Percentiles rank a stretch among this genome's conserved stretches.
Evolutionary conservation across 2,797 vertebrate genomes (phyloP).

Genomic region (Sebastes trivittatus): DNA sequence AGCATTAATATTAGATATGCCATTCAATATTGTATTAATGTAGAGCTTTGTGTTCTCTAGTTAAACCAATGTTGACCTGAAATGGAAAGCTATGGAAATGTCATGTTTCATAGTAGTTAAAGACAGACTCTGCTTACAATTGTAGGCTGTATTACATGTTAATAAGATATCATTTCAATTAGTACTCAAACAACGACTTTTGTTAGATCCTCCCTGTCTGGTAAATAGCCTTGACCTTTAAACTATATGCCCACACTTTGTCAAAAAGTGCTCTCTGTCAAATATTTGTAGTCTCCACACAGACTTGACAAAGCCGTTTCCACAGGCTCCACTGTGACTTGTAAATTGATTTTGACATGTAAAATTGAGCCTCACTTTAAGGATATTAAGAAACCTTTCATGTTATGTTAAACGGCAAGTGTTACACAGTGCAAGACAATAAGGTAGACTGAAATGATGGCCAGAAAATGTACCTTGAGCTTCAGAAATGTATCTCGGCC

Average conservation of each 20-base stretch:
- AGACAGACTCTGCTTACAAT: background rate
- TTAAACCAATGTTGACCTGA: background rate
- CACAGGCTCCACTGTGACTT: background rate
- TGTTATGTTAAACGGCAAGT: background rate
- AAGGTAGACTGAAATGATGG: background rate
- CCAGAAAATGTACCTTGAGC: background rate
- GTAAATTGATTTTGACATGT: background rate
- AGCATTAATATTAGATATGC: background rate
- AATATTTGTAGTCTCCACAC: background rate
- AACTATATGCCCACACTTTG: background rate
- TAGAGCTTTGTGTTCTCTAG: background rate
- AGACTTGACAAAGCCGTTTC: background rate
- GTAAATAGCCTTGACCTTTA: background rate
- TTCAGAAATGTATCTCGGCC: background rate
- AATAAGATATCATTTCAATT: background rate
- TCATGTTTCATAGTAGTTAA: background rate
- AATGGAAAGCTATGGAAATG: background rate
- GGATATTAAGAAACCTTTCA: background rate
- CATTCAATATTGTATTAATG: background rate
- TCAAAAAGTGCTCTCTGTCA: background rate
- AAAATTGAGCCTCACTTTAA: background rate
- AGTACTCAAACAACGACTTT: background rate
- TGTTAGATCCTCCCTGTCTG: background rate
- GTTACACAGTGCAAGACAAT: background rate
- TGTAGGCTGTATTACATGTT: background rate